Percentiles rank a stretch among this genome's conserved stretches.
These are phyloP conservation scores for Drosophila guanche DNA, from an alignment of 1,140 invertebrate species.

Conservation along the genomic window DNA sequence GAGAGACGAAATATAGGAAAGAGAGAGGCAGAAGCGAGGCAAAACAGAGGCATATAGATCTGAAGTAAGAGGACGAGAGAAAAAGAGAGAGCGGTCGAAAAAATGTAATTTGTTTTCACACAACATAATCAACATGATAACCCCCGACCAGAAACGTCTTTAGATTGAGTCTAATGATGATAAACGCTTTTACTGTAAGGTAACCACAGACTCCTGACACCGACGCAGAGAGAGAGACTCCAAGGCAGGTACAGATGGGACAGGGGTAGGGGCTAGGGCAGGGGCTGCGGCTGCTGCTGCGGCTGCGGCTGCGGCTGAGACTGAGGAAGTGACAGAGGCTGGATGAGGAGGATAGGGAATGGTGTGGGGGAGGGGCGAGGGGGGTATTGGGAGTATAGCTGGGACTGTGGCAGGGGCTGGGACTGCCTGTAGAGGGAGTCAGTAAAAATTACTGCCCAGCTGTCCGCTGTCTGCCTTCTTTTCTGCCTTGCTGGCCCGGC, in stretches of 20 bases:
- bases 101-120: conserved; percentile 84
- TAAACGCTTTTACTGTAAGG: conserved; percentile 83
- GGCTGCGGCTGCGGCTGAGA: neutral
- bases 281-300: neutral
- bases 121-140: conserved; percentile 84
- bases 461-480: conserved; percentile 15
- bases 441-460: neutral
- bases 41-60: conserved; percentile 5
- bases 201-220: conserved; percentile 81
- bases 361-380: conserved; percentile 21
- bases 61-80: conserved; percentile 57
- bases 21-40: too few species aligned
- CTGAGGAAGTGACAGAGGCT: conserved; percentile 16
- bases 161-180: conserved; percentile 84
- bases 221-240: conserved; percentile 51
- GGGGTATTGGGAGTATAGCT: too few species aligned
- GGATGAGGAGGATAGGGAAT: conserved; percentile 29
- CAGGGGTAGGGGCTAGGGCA: neutral
- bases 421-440: conserved; percentile 11
- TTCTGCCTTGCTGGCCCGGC: too few species aligned
- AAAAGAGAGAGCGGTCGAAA: conserved; percentile 45
- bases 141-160: conserved; percentile 80
- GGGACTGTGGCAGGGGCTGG: too few species aligned
- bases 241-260: conserved; percentile 15
- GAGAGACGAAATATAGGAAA: conserved; percentile 22